phyloP scores from a whole-genome alignment of 2,888 invertebrate species.

The Carpatolechia fugitivella region DNA sequence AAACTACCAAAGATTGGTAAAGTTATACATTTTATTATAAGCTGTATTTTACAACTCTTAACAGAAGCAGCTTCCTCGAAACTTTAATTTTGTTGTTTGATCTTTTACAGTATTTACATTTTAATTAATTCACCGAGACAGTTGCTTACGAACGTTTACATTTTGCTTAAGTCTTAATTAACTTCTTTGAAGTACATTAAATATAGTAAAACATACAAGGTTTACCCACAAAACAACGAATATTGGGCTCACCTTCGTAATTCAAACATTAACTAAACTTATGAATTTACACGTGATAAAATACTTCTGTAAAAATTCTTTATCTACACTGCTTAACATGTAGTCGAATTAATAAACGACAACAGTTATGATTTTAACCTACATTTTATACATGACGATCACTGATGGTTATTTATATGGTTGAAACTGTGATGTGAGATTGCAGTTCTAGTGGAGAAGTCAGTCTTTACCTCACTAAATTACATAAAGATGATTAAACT shows the following conservation, averaged over 20 bases:
- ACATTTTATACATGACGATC: conserved; percentile 15
- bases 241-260: conserved; percentile 27
- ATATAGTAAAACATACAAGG: conserved; percentile 30
- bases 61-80: conserved; percentile 72
- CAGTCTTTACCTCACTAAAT: conserved; percentile 76
- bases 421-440: conserved; percentile 31
- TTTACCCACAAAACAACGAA: conserved; percentile 39
- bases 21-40: conserved; percentile 69
- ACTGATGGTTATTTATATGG: conserved; percentile 14
- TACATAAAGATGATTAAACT: conserved; percentile 55
- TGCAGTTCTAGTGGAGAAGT: conserved; percentile 55
- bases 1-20: conserved; percentile 30
- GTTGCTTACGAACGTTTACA: conserved; percentile 42
- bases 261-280: conserved; percentile 29
- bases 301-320: conserved; percentile 50
- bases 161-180: conserved; percentile 31
- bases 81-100: conserved; percentile 50
- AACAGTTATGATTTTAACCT: conserved; percentile 1
- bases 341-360: conserved; percentile 12
- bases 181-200: conserved; percentile 61
- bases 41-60: conserved; percentile 71
- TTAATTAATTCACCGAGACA: conserved; percentile 30
- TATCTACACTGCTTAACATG: conserved; percentile 20
- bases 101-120: conserved; percentile 53
- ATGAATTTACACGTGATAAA: conserved; percentile 48